A percentile compares a stretch with the other conserved stretches of the same genome.
Conservation (phyloP, 2,113 vertebrate species). For the Telmatochromis sp. region DNA sequence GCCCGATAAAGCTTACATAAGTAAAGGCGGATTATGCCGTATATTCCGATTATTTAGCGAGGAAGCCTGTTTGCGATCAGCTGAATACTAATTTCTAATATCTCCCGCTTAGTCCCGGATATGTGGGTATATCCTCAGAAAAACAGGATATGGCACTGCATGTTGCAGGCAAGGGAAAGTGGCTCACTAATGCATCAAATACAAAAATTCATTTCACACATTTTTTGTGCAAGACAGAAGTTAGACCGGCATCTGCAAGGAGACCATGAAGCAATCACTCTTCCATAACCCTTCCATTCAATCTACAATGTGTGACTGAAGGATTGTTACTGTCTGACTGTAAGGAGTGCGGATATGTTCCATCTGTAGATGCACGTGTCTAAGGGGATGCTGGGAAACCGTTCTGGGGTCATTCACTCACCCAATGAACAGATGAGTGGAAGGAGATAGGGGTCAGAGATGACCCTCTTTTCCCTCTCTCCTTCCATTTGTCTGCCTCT, state of each 20-base stretch:
- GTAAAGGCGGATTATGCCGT: constrained; percentile 34
- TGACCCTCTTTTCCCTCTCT: constrained; percentile 43
- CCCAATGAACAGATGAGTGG: constrained; percentile 66
- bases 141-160: neutral
- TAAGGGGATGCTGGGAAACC: constrained; percentile 52
- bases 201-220: neutral
- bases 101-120: constrained; percentile 5
- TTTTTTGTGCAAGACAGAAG: neutral
- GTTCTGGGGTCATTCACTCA: constrained; percentile 55
- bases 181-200: neutral
- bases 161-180: neutral
- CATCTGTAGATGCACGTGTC: constrained; percentile 45
- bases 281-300: neutral
- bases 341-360: constrained; percentile 37
- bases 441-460: constrained; percentile 59
- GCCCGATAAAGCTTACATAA: constrained; percentile 50
- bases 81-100: constrained; percentile 49
- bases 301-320: constrained; percentile 12
- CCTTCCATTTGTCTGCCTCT: constrained; percentile 45
- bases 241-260: neutral
- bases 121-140: constrained; percentile 1
- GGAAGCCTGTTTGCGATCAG: constrained; percentile 36
- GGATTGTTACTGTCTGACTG: constrained; percentile 26
- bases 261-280: neutral
- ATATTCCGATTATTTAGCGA: constrained; percentile 35